Evolutionary conservation across 1,140 invertebrate genomes (phyloP).

Genomic region (Polyergus mexicanus): DNA sequence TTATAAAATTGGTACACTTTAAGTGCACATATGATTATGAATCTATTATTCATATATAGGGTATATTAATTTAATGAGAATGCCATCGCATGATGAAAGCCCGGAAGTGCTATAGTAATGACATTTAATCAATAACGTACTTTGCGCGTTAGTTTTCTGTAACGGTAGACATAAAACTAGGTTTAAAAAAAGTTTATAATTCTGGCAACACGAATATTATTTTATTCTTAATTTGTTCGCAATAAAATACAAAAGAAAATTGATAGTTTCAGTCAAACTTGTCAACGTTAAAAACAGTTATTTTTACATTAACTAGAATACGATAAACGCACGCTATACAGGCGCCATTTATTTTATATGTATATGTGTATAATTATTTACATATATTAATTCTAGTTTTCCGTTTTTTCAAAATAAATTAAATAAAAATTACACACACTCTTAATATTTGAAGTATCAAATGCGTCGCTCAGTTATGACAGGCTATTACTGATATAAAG

Average conservation of each 20-base stretch:
- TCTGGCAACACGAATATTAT: background rate
- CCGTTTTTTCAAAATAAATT: too few relatives aligned
- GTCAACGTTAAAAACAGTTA: background rate
- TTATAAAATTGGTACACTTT: conserved; percentile 24
- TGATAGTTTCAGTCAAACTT: background rate
- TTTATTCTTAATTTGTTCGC: too few relatives aligned
- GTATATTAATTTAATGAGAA: conserved; percentile 57
- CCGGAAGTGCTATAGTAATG: conserved; percentile 38
- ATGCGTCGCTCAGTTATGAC: too few relatives aligned
- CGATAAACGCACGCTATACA: too few relatives aligned
- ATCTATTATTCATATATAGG: conserved; percentile 30
- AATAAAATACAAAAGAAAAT: background rate
- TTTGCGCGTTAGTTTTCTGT: conserved; percentile 12
- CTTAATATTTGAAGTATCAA: too few relatives aligned
- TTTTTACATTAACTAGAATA: background rate
- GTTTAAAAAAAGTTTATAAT: background rate
- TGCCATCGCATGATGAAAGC: conserved; percentile 49
- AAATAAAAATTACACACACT: too few relatives aligned
- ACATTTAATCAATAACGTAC: conserved; percentile 30
- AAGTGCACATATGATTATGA: conserved; percentile 45
- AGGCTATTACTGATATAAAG: too few relatives aligned
- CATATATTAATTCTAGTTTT: too few relatives aligned
- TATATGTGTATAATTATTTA: too few relatives aligned
- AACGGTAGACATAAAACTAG: background rate
- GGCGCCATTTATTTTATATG: too few relatives aligned